Evolutionary conservation across 2,888 invertebrate species (phyloP), one percentile per base, ranked within the genome.

Genomic region (Brachypalpus laphriformis): DNA sequence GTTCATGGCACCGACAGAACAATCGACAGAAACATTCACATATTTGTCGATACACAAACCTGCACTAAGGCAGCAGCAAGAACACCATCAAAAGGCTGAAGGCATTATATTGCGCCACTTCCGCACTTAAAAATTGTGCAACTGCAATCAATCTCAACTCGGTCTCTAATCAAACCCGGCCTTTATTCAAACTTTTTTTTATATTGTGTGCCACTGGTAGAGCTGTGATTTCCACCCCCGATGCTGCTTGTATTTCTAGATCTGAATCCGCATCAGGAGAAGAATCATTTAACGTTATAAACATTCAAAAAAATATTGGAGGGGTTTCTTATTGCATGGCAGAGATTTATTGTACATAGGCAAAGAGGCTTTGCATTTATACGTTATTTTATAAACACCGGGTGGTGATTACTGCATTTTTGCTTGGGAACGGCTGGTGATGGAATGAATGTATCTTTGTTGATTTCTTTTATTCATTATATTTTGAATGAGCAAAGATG

Each of bases 71-170:
- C 16, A 56, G 54, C 45, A 54, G 31, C 59, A 81, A 56, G 68
- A 75, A 75, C 25, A 28, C 61, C 74, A 81, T 81, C 7, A 75
- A 75, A 74, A 59, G 66, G 61, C 81, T 68, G 66, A 68, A 68
- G 68, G 75, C 81, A 75, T 75, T 81, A 75, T 81, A 81, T 81
- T 75, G 81, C 68, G 81, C 81, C 75, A 81, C 75, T 81, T 81
- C 81, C 81, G 75, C 81, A 75, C 81, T 81, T 81, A 68, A 81
- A 81, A 81, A 68, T 61, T 75, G 56, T 75, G 75, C 75, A 68
- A 81, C 75, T 81, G 81, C 75, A 74, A 81, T 75, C 74, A 81
- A 81, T 81, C 81, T 81, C 68, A 45, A 54, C 65, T 66, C 65
- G 49, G 16, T 47, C 80, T 80, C 80, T 80, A 80, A 74, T 80